Evolutionary conservation across 2,797 vertebrate species (phyloP), one percentile per base, ranked within the genome.

Genomic region (Rhynchonycteris naso): DNA sequence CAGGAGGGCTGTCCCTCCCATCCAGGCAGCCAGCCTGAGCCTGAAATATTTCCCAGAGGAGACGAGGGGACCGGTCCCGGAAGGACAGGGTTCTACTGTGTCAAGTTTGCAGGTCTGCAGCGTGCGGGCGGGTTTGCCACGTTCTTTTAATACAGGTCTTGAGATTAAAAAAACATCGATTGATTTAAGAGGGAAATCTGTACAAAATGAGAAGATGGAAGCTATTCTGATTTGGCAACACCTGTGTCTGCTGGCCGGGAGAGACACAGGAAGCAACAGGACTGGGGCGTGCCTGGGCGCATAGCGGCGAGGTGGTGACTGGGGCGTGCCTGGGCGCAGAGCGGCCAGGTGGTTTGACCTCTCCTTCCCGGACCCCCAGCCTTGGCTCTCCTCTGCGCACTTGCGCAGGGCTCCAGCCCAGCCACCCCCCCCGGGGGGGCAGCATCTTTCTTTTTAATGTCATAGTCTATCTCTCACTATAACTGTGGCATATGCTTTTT

Each of bases 381-480:
- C 2, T 1, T 0, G 0, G 22, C n/a, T 10, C n/a, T 11, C 16
- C 16, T 9, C 56, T 8, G 63, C 71, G 8, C 0, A 43, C 88
- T 22, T 3, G 0, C 4, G 13, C 14, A 1, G 47, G 28, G 28
- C 54, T 5, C 5, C 43, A 9, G 12, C 33, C 21, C 7, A 24
- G 33, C 35, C n/a, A n/a, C n/a, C n/a, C n/a, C n/a, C n/a, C 43
- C 5, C 6, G 0, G 16, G 9, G 9, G 43, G 28, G 38, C 30
- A 9, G 72, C 35, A 8, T 16, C 38, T 59, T 66, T 54, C 69
- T 59, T 71, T 50, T 56, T 30, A 35, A 19, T 11, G 21, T 68
- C 71, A 15, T 2, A 11, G 35, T 24, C 85, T 63, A 52, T 50
- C 35, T 86, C 59, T 35, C 33, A 54, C 66, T 69, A 28, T 68